These are phyloP conservation scores for Todiramphus chloris DNA, from an alignment of 2,113 vertebrate species.

Conservation along the genomic window DNA sequence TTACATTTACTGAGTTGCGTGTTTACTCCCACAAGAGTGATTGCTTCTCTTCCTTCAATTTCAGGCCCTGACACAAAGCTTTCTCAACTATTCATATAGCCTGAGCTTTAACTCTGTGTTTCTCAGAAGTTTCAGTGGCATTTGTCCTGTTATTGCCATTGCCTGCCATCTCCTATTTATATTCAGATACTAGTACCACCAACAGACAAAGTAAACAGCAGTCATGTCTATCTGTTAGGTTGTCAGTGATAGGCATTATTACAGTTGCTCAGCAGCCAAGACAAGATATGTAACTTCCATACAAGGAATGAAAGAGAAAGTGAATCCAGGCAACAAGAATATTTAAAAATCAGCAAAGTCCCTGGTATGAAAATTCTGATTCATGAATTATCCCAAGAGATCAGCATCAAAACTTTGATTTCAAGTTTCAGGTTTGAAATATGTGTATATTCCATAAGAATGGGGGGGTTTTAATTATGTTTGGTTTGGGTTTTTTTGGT, in stretches of 20 bases:
- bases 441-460: not conserved
- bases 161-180: not conserved
- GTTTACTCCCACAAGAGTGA: not conserved
- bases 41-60: not conserved
- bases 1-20: not conserved
- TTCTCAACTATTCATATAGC: not conserved
- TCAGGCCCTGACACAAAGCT: not conserved
- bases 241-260: not conserved
- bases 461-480: too few species aligned
- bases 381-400: not conserved
- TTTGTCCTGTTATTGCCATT: not conserved
- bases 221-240: not conserved
- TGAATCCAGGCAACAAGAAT: not conserved
- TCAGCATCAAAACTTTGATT: not conserved
- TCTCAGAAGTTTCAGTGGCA: not conserved
- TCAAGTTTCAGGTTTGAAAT: not conserved
- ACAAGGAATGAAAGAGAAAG: not conserved
- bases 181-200: not conserved
- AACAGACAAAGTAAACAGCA: not conserved
- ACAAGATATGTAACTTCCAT: not conserved
- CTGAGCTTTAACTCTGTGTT: not conserved
- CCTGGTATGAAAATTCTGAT: not conserved
- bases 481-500: too few species aligned
- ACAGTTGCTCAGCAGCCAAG: constrained; percentile 11
- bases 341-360: not conserved